Evolutionary conservation across 2,888 invertebrate genomes (phyloP), one percentile per base, ranked within the genome.

Genomic region (Tineola bisselliella): DNA sequence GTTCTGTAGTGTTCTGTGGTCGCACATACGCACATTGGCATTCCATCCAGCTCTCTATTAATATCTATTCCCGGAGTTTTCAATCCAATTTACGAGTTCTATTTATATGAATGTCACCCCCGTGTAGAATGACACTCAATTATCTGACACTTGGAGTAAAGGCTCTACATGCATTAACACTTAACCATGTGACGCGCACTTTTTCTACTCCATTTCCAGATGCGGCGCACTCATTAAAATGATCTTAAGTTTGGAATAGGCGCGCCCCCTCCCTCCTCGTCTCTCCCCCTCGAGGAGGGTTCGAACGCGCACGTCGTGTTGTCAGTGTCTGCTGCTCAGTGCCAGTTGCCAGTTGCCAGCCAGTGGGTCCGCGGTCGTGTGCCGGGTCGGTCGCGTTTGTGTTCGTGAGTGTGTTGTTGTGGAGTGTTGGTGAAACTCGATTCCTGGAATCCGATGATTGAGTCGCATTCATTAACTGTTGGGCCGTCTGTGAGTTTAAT

Each of bases 171-270:
- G 84, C 80, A 84, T 87, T 86, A 84, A 86, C 86, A 86, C 86
- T 84, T 83, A 83, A 70, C 60, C 64, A 66, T 66, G 25, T 66
- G 68, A 70, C 69, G 76, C 73, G 77, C 73, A 79, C 77, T 84
- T 86, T 86, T 86, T 87, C 81, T 79, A 73, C 75, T 68, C 70
- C 73, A 75, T 75, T 71, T 77, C 81, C 86, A 84, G 83, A 64
- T 86, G 84, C 79, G 81, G 74, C 77, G 78, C 79, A 81, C 79
- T 84, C 86, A 86, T 87, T 86, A 84, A 84, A 86, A 84, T 83
- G 82, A 79, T 76, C 81, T 87, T 84, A 84, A 84, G 84, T 84
- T 72, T 78, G 74, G 76, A 79, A 25, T 4, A 6, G n/a, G 12
- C 25, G 25, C n/a, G 79, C 76, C 72, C 74, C 74, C 73, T 70